phyloP scores from a whole-genome alignment of 2,888 invertebrate genomes.

The Furcula furcula region DNA sequence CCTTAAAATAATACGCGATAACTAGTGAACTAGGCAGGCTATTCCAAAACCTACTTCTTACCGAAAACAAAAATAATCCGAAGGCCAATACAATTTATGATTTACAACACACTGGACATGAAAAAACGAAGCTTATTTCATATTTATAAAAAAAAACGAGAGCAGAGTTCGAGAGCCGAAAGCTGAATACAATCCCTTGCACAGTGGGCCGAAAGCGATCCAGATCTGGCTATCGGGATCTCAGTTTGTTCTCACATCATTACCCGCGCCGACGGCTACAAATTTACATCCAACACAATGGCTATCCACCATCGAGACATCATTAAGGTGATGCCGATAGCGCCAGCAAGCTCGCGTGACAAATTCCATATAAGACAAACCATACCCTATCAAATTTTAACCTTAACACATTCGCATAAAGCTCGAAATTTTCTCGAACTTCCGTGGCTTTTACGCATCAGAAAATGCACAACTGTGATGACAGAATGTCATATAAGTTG shows the following conservation, averaged over 20 bases:
- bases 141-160: slow-evolving; percentile 51
- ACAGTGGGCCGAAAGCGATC: slow-evolving; percentile 71
- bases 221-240: slow-evolving; percentile 78
- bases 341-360: slow-evolving; percentile 58
- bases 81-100: slow-evolving; percentile 44
- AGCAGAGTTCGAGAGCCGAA: slow-evolving; percentile 52
- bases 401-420: slow-evolving; percentile 32
- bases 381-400: slow-evolving; percentile 33
- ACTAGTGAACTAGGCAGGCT: too few relatives aligned
- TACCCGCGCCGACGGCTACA: slow-evolving; percentile 82
- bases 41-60: too few relatives aligned
- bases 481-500: slow-evolving; percentile 74
- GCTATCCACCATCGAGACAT: slow-evolving; percentile 82
- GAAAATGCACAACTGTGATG: slow-evolving; percentile 38
- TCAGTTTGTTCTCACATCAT: slow-evolving; percentile 82
- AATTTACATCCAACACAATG: slow-evolving; percentile 82
- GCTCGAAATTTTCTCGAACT: slow-evolving; percentile 14
- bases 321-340: slow-evolving; percentile 82
- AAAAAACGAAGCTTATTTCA: slow-evolving; percentile 54
- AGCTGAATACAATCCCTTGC: slow-evolving; percentile 65
- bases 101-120: slow-evolving; percentile 52
- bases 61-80: too few relatives aligned
- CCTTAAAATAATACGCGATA: too few relatives aligned
- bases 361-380: slow-evolving; percentile 46
- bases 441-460: slow-evolving; percentile 48